Conservation (phyloP, 2,113 vertebrate genomes). For the Crotalus viridis region DNA sequence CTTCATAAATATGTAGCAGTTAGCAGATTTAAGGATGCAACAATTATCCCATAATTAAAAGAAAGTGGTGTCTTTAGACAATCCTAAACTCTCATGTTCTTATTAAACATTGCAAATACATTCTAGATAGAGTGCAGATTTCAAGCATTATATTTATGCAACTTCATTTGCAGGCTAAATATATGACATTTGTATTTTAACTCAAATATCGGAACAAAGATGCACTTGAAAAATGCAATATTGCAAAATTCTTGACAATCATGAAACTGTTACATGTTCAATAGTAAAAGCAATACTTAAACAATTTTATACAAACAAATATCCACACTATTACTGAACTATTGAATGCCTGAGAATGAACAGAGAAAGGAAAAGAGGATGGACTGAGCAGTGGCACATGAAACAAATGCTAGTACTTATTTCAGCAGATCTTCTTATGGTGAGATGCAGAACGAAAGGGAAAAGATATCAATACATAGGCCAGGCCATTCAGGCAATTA, state of each 20-base stretch:
- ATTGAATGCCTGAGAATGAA: not conserved
- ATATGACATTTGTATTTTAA: constrained; percentile 68
- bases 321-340: not conserved
- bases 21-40: constrained; percentile 53
- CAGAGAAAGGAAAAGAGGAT: not conserved
- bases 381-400: not conserved
- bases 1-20: constrained; percentile 43
- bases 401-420: not conserved
- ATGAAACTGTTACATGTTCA: constrained; percentile 35
- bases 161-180: constrained; percentile 67
- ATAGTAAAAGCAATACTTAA: not conserved
- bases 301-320: not conserved
- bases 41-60: constrained; percentile 65
- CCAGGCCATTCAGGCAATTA: not conserved
- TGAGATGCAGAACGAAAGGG: not conserved
- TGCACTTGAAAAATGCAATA: constrained; percentile 58
- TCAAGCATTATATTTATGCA: constrained; percentile 67
- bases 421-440: not conserved
- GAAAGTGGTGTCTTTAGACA: constrained; percentile 51
- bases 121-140: constrained; percentile 58
- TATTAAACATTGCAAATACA: constrained; percentile 64
- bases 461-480: not conserved
- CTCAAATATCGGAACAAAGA: constrained; percentile 51
- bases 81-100: constrained; percentile 44
- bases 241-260: constrained; percentile 56